Evolutionary conservation across 2,888 invertebrate genomes (phyloP), one percentile per base, ranked within the genome.

Genomic region (Spialia ferax): DNA sequence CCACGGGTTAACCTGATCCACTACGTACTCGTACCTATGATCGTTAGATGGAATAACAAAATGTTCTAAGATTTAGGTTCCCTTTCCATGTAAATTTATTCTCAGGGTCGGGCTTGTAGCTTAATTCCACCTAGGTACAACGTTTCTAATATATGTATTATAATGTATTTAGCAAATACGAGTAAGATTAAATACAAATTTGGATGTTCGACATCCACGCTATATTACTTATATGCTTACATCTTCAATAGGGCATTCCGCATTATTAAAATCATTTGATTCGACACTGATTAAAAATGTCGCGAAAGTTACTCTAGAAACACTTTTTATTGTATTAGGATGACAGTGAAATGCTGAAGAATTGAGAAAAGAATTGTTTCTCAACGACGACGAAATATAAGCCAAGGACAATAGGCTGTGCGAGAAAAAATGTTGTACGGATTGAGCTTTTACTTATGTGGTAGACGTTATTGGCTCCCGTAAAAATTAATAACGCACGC

Each of bases 391-490:
- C 23, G 50, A 52, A 52, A 52, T 52, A 23, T 52, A 52, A 23
- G 23, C 13, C 22, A 52, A 52, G 50, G 50, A 50, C 20, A 22
- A 50, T 22, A 50, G 23, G 52, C 52, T 23, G 23, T 13, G n/a
- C 13, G 23, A 35, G n/a, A 45, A 55, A 32, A 32, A 54, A 56
- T 63, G 42, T 54, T 15, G 18, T 63, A n/a, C 20, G 45, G 15
- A 23, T 56, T 55, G 20, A n/a, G 13, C 23, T 32, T 3, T 23
- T 63, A 45, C 18, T 10, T 45, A 55, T 23, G 20, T 32, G 6
- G 42, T 23, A 42, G 63, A 63, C 63, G 26, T 63, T 63, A 63
- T 63, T 63, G 63, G 55, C 42, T 50, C 26, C 20, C 63, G 63
- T 63, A 45, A 63, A 61, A 63, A 42, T 63, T 42, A 52, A 45